These are phyloP conservation scores for Achroia grisella DNA, from an alignment of 1,140 invertebrate species.

Conservation along the genomic window DNA sequence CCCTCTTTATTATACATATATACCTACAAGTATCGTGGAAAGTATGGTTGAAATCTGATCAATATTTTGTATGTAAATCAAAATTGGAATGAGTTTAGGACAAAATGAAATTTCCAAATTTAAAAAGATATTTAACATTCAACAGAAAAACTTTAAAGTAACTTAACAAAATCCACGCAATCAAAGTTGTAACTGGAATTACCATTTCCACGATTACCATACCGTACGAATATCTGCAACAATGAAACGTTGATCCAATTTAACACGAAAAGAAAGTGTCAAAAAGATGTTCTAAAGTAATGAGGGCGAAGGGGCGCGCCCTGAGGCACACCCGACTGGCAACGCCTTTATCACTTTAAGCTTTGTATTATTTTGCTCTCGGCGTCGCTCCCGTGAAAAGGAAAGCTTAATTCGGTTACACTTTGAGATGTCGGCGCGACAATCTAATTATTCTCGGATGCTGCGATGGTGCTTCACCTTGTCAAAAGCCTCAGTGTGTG, in stretches of 20 bases:
- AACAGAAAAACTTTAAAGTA: no score
- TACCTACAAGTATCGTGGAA: no score
- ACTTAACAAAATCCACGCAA: constrained; percentile 21
- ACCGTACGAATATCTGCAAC: constrained; percentile 38
- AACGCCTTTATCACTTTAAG: constrained; percentile 61
- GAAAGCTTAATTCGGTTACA: constrained; percentile 68
- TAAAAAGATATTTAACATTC: no score
- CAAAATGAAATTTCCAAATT: no score
- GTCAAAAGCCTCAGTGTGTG: constrained; percentile 52
- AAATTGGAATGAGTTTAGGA: no score
- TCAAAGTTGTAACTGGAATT: constrained; percentile 41
- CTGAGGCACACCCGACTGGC: constrained; percentile 39
- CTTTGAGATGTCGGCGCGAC: constrained; percentile 66
- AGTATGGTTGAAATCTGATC: no score
- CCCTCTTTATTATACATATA: no score
- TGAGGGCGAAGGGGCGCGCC: constrained; percentile 34
- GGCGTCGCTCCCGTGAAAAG: constrained; percentile 51
- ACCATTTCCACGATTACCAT: constrained; percentile 51
- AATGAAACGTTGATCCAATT: constrained; percentile 64
- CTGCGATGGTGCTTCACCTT: constrained; percentile 42
- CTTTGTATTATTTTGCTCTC: constrained; percentile 68
- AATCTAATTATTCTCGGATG: constrained; percentile 62
- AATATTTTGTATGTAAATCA: no score
- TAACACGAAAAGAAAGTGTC: constrained; percentile 57
- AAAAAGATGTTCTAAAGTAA: constrained; percentile 43